These are phyloP conservation scores for Stenopsyche tienmushanensis DNA, from an alignment of 1,140 invertebrate species.

Conservation along the genomic window DNA sequence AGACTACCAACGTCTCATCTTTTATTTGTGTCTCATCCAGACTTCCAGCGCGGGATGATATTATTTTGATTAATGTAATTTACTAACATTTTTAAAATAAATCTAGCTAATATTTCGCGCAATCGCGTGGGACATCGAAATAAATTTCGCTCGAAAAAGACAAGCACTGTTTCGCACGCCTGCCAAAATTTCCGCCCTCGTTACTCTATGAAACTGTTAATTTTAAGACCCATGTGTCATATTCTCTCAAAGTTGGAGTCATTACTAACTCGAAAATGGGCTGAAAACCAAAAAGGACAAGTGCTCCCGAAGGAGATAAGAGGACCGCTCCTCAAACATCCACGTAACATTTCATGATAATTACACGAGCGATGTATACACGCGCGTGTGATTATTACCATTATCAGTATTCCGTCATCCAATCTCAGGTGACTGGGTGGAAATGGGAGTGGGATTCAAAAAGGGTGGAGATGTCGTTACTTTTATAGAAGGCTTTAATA, in stretches of 20 bases:
- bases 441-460: too few species aligned
- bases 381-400: too few species aligned
- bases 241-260: conserved; percentile 17
- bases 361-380: neutral
- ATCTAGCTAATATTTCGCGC: too few species aligned
- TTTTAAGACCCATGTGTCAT: conserved; percentile 24
- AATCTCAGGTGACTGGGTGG: too few species aligned
- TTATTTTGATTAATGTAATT: too few species aligned
- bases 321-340: conserved; percentile 3
- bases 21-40: neutral
- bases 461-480: too few species aligned
- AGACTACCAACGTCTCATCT: neutral
- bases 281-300: conserved; percentile 30
- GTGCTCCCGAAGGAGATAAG: conserved; percentile 14
- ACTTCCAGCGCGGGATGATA: too few species aligned
- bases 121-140: too few species aligned
- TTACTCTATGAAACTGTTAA: conserved; percentile 12
- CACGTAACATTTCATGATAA: neutral
- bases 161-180: neutral
- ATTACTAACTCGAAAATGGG: conserved; percentile 19
- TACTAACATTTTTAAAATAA: too few species aligned
- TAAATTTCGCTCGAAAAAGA: too few species aligned
- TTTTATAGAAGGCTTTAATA: too few species aligned
- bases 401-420: too few species aligned
- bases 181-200: neutral